These are phyloP conservation scores for Caretta caretta DNA, from an alignment of 2,113 vertebrate species.

Conservation along the genomic window DNA sequence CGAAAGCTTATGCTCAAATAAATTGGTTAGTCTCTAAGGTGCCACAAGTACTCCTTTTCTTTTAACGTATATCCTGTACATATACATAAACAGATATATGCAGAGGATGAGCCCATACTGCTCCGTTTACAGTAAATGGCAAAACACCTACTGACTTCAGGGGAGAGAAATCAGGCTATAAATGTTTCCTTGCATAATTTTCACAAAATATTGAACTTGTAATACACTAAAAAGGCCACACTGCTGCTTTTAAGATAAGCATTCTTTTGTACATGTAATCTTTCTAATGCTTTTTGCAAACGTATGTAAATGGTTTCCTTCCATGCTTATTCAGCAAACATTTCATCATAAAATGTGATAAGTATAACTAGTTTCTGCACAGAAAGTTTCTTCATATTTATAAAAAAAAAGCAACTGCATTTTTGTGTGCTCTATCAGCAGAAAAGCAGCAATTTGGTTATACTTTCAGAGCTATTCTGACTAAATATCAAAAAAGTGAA, in stretches of 20 bases:
- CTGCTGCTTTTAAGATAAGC: not conserved
- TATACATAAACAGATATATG: not conserved
- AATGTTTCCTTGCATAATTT: not conserved
- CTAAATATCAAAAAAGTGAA: not conserved
- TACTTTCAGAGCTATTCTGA: not conserved
- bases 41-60: too few relatives aligned
- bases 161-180: not conserved
- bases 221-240: conserved; percentile 4
- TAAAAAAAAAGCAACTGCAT: conserved; percentile 32
- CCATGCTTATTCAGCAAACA: conserved; percentile 4
- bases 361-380: not conserved
- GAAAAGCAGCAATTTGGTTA: not conserved
- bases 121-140: not conserved
- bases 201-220: not conserved
- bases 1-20: too few relatives aligned
- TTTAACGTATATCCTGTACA: not conserved
- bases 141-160: not conserved
- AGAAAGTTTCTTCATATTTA: not conserved
- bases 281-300: conserved; percentile 22
- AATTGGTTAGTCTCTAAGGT: too few relatives aligned
- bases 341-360: conserved; percentile 32
- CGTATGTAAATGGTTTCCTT: conserved; percentile 1
- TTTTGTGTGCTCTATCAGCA: conserved; percentile 8
- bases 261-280: accelerated
- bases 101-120: not conserved